These are phyloP conservation scores for Trididemnum miniatum DNA, from an alignment of 23 tunicate species.

Conservation along the genomic window DNA sequence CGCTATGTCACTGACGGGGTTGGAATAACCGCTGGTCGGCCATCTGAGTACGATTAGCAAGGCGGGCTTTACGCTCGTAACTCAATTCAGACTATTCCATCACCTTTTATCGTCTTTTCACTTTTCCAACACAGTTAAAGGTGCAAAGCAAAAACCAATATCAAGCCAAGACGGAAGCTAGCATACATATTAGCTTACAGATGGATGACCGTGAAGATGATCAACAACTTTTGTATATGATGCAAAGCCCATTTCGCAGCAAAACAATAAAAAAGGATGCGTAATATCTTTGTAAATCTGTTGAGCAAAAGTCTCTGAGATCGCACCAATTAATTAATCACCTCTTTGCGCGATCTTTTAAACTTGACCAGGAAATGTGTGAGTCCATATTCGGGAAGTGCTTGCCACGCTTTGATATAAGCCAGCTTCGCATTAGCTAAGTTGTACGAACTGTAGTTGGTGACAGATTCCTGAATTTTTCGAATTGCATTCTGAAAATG, in stretches of 20 bases:
- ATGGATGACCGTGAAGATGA: too few species aligned
- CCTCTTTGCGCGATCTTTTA: constrained; percentile 74
- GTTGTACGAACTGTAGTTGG: constrained; percentile 80
- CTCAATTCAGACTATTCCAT: constrained; percentile 48
- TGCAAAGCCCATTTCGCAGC: background rate
- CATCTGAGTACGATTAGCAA: constrained; percentile 37
- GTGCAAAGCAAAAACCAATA: too few species aligned
- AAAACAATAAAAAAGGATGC: background rate
- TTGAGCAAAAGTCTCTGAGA: too few species aligned
- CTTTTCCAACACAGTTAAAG: too few species aligned
- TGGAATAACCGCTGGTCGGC: constrained; percentile 31
- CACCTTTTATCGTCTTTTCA: too few species aligned
- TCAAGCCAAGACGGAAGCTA: too few species aligned
- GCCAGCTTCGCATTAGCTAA: constrained; percentile 82
- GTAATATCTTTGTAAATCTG: too few species aligned
- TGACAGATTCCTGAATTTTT: constrained; percentile 89
- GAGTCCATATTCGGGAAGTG: constrained; percentile 85
- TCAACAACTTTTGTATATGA: background rate
- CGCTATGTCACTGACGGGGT: background rate
- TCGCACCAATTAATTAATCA: background rate
- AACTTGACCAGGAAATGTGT: constrained; percentile 86
- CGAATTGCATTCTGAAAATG: constrained; percentile 44
- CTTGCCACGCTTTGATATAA: constrained; percentile 94
- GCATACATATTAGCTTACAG: too few species aligned
- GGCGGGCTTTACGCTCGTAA: constrained; percentile 27